phyloP scores from a whole-genome alignment of 2,797 vertebrate genomes.

The Salmo trutta region DNA sequence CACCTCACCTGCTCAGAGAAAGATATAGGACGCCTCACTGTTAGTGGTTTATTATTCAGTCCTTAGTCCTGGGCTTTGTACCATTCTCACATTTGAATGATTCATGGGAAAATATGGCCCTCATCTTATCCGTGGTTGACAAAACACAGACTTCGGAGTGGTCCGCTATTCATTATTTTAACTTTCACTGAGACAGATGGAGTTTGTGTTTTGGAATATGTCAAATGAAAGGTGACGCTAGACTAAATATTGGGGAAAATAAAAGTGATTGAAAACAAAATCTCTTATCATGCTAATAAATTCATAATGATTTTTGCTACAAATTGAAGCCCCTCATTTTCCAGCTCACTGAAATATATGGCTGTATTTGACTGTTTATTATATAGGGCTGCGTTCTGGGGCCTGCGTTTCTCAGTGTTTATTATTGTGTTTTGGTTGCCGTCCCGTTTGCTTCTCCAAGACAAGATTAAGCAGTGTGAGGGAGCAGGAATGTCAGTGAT shows the following conservation, averaged over 20 bases:
- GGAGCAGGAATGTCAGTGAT: constrained; percentile 63
- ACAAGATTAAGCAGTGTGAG: constrained; percentile 37
- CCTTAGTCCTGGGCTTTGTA: neutral
- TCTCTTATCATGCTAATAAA: constrained; percentile 48
- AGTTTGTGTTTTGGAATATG: neutral
- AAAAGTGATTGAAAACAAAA: constrained; percentile 41
- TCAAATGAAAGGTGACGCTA: constrained; percentile 21
- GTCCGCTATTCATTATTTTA: neutral
- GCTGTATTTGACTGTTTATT: constrained; percentile 54
- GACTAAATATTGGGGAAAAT: constrained; percentile 30
- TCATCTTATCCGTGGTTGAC: neutral
- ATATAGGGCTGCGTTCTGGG: constrained; percentile 44
- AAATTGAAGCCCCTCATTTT: constrained; percentile 30
- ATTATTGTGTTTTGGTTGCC: constrained; percentile 64
- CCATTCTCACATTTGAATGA: neutral
- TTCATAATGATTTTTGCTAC: constrained; percentile 32
- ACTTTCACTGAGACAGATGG: neutral
- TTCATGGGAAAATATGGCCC: neutral
- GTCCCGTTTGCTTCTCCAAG: constrained; percentile 32
- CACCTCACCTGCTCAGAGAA: neutral
- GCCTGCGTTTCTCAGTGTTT: constrained; percentile 54
- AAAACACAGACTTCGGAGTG: neutral
- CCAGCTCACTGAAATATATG: constrained; percentile 28
- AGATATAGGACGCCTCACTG: neutral
- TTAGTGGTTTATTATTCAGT: neutral